A percentile compares a stretch with the other conserved stretches of the same genome.
phyloP scores from a whole-genome alignment of 2,888 invertebrate genomes.

The Morpho deidamia region DNA sequence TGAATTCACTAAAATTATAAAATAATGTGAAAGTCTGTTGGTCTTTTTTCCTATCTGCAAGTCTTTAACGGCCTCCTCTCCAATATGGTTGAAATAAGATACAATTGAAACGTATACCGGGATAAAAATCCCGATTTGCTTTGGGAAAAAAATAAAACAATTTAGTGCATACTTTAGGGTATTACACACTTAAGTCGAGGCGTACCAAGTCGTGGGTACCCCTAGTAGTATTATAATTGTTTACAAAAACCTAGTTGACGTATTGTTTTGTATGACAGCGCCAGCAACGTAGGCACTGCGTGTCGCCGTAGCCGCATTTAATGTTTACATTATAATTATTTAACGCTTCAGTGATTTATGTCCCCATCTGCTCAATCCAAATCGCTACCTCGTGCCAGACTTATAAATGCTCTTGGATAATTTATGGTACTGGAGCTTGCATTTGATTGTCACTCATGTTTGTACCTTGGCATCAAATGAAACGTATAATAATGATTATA shows the following conservation, averaged over 20 bases:
- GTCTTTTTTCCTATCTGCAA: too few relatives aligned
- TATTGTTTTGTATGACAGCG: conserved; percentile 3
- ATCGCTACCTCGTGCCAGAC: conserved; percentile 38
- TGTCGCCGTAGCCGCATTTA: conserved; percentile 27
- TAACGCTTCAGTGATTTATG: conserved; percentile 44
- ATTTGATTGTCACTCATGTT: conserved; percentile 30
- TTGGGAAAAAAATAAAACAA: too few relatives aligned
- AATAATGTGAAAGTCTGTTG: too few relatives aligned
- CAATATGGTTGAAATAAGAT: too few relatives aligned
- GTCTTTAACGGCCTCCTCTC: too few relatives aligned
- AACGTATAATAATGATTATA: conserved; percentile 19
- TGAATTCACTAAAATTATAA: too few relatives aligned
- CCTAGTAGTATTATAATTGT: conserved; percentile 8
- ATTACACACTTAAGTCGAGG: too few relatives aligned
- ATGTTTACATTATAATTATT: conserved; percentile 51
- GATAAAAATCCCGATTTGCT: too few relatives aligned
- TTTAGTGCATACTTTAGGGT: too few relatives aligned
- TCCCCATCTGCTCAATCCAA: conserved; percentile 28
- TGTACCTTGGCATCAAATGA: conserved; percentile 29
- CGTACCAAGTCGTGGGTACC: neutral
- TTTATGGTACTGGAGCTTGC: conserved; percentile 37
- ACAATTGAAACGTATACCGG: too few relatives aligned
- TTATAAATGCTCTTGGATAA: conserved; percentile 35
- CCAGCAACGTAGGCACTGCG: neutral
- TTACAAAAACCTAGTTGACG: neutral